A percentile compares a stretch with the other conserved stretches of the same genome.
These are phyloP conservation scores for Hyposoter didymator DNA, from an alignment of 2,888 invertebrate genomes.

Conservation along the genomic window DNA sequence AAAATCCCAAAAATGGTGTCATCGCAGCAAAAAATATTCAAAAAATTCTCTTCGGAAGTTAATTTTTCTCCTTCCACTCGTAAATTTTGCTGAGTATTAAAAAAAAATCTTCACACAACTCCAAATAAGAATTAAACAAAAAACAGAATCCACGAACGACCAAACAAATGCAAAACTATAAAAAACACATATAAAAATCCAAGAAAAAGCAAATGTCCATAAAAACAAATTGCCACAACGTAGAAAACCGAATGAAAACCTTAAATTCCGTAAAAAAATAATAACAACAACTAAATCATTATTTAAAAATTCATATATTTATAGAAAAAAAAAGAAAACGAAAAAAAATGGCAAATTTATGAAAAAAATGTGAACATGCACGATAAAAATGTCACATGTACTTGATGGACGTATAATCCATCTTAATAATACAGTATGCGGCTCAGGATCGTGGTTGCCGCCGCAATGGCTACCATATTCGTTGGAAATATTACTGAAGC, in stretches of 20 bases:
- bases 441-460: slow-evolving; percentile 6
- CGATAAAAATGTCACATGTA: slow-evolving; percentile 12
- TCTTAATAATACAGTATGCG: slow-evolving; percentile 17
- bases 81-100: no score
- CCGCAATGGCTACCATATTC: slow-evolving; percentile 38
- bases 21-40: no score
- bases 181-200: slow-evolving; percentile 62
- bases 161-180: no score
- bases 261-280: background rate
- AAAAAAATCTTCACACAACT: no score
- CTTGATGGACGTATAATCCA: slow-evolving; percentile 10
- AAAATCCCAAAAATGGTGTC: no score
- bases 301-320: background rate
- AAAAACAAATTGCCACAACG: no score
- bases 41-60: no score
- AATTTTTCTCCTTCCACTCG: no score
- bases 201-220: background rate
- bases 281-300: no score
- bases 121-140: no score
- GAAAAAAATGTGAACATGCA: background rate
- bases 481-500: slow-evolving; percentile 17
- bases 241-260: background rate
- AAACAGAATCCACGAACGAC: no score
- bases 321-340: background rate
- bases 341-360: background rate